phyloP scores from a whole-genome alignment of 2,797 vertebrate species.

The Accipiter badius region DNA sequence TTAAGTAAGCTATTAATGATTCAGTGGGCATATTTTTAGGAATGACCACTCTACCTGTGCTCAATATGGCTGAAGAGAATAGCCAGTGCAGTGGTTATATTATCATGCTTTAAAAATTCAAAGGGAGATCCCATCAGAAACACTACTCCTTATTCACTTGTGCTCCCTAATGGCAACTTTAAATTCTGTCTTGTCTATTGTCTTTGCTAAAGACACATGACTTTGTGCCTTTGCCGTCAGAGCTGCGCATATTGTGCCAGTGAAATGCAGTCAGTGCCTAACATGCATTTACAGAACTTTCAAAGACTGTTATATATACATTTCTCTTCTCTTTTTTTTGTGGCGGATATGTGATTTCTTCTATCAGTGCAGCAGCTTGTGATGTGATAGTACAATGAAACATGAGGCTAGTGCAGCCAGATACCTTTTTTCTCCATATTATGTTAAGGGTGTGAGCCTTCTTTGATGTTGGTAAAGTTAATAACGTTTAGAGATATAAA shows the following conservation, averaged over 20 bases:
- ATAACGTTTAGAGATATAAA: slow-evolving; percentile 25
- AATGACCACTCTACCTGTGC: neutral
- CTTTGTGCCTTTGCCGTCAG: neutral
- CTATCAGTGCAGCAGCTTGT: slow-evolving; percentile 23
- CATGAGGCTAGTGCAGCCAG: slow-evolving; percentile 9
- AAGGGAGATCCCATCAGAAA: neutral
- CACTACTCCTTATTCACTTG: slow-evolving; percentile 39
- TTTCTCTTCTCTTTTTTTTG: neutral
- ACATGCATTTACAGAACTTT: slow-evolving; percentile 7
- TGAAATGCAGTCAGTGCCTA: neutral
- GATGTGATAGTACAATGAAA: slow-evolving; percentile 44
- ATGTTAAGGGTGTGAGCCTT: neutral
- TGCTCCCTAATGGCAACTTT: slow-evolving; percentile 54
- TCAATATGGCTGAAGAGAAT: neutral
- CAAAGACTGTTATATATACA: neutral
- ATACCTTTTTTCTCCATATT: neutral
- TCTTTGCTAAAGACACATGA: slow-evolving; percentile 15
- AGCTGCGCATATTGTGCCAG: neutral
- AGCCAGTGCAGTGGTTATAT: neutral
- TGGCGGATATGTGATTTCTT: neutral
- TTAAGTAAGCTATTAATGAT: neutral
- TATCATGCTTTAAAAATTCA: neutral
- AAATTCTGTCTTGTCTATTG: slow-evolving; percentile 41
- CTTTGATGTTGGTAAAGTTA: slow-evolving; percentile 32
- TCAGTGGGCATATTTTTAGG: neutral